A percentile compares a stretch with the other conserved stretches of the same genome.
Conservation (phyloP, 2,888 invertebrate genomes). For the Meiosimyza decipiens region DNA sequence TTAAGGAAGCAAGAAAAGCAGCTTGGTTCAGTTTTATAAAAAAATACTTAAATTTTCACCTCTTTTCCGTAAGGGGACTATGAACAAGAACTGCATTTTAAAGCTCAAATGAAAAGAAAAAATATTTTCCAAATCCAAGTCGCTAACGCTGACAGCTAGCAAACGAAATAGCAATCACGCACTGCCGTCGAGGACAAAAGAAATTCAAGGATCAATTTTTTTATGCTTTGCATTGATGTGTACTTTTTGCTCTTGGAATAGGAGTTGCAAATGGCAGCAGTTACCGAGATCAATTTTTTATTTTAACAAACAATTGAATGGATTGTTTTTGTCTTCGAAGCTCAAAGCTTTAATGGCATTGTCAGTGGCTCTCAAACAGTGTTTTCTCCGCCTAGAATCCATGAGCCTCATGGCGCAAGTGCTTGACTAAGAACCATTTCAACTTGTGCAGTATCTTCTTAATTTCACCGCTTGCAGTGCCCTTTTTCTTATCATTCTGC, state of each 20-base stretch:
- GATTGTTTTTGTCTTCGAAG: constrained; percentile 1
- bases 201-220: background rate
- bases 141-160: constrained; percentile 1
- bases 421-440: background rate
- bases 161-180: constrained; percentile 2
- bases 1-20: too few species aligned
- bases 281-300: constrained; percentile 4
- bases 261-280: too few species aligned
- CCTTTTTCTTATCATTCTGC: background rate
- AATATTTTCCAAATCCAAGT: background rate
- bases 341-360: background rate
- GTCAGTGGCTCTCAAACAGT: background rate
- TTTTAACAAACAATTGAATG: constrained; percentile 9
- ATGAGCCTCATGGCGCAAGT: background rate
- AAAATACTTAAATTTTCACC: too few species aligned
- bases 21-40: too few species aligned
- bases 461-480: too few species aligned
- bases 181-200: background rate
- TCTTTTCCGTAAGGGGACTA: too few species aligned
- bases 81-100: too few species aligned
- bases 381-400: background rate
- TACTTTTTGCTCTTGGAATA: background rate
- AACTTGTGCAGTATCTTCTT: background rate
- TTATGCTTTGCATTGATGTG: background rate
- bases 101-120: too few species aligned